Conservation (phyloP, 2,113 vertebrate genomes). For the Budorcas taxicolor region DNA sequence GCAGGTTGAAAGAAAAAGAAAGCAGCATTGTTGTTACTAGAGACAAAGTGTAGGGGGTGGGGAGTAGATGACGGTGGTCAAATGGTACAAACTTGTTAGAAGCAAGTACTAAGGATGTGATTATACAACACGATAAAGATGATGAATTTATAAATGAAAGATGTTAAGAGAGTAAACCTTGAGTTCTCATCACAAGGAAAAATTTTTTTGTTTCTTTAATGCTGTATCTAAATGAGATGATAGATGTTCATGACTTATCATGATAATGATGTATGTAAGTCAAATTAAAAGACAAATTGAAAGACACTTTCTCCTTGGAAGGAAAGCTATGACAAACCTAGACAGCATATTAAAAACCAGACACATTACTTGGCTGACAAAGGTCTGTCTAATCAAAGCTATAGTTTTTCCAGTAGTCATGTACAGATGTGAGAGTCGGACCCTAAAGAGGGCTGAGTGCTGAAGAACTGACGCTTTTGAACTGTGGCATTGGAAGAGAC, state of each 20-base stretch:
- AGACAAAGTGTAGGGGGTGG: too few species aligned
- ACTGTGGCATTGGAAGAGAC: neutral
- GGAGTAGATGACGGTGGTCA: neutral
- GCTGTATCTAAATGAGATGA: neutral
- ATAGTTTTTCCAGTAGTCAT: neutral
- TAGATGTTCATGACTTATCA: neutral
- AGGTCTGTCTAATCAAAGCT: neutral
- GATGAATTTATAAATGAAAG: neutral
- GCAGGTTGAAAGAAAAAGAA: neutral
- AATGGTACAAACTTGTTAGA: neutral
- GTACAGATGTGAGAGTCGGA: neutral
- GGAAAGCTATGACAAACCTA: neutral
- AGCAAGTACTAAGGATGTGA: neutral
- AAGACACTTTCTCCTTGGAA: neutral
- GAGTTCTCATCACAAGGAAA: neutral
- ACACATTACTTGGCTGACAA: neutral
- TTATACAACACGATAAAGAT: neutral
- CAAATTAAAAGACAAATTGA: neutral
- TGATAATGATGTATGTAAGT: neutral
- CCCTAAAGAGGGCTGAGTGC: neutral
- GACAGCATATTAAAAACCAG: neutral
- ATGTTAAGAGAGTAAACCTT: neutral
- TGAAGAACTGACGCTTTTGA: neutral
- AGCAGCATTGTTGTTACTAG: neutral
- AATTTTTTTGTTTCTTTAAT: neutral